Percentiles rank a stretch among this genome's conserved stretches.
Evolutionary conservation across 2,888 invertebrate species (phyloP).

Genomic region (Leptinotarsa tumamoca): DNA sequence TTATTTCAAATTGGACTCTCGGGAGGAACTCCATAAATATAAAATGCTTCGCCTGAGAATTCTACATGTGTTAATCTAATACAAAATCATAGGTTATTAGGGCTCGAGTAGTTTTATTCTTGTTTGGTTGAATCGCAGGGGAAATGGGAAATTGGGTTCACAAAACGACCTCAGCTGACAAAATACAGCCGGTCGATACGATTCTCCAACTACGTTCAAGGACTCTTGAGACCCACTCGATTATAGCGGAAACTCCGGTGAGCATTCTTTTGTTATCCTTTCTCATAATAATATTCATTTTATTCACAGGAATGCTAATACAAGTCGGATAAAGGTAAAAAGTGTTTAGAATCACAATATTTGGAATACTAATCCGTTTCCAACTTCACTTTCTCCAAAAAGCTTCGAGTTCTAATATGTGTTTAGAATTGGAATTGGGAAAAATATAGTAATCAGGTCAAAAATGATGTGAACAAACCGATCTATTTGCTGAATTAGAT

Average conservation of each 20-base stretch:
- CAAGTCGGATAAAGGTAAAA: not conserved
- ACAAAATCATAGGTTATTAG: conserved; percentile 43
- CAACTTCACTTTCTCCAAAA: too few species aligned
- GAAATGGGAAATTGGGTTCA: conserved; percentile 15
- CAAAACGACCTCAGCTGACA: conserved; percentile 7
- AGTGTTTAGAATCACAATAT: too few species aligned
- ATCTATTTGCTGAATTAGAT: too few species aligned
- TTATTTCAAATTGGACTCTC: not conserved
- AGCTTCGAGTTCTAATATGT: too few species aligned
- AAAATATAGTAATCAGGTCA: too few species aligned
- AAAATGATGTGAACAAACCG: too few species aligned
- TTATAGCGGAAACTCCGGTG: not conserved
- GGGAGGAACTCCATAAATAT: conserved; percentile 8
- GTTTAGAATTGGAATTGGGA: too few species aligned
- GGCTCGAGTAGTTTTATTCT: conserved; percentile 32
- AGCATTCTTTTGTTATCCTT: not conserved
- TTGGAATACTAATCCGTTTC: too few species aligned
- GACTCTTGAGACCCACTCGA: not conserved
- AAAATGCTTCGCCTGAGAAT: conserved; percentile 23
- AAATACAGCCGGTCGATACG: not conserved
- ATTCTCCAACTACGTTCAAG: not conserved
- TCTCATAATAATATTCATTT: not conserved
- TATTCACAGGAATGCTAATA: not conserved
- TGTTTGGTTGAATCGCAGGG: conserved; percentile 34
- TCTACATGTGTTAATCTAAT: conserved; percentile 36